phyloP scores from a whole-genome alignment of 2,113 vertebrate genomes.

The Pachycephala philippinensis region DNA sequence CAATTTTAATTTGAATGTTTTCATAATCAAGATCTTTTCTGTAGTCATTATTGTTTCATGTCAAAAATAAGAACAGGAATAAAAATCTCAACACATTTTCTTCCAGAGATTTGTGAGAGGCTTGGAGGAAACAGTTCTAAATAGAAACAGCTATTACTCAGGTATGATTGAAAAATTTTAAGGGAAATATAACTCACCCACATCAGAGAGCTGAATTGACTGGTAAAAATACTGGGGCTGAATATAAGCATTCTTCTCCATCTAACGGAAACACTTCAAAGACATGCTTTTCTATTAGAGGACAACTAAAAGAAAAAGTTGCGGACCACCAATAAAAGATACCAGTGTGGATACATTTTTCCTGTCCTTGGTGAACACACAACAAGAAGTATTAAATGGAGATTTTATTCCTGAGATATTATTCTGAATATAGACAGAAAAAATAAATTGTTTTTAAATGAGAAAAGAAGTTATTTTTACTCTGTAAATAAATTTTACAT shows the following conservation, averaged over 20 bases:
- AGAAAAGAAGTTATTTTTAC: not conserved
- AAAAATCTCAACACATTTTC: not conserved
- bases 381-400: not conserved
- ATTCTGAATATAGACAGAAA: not conserved
- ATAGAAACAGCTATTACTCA: not conserved
- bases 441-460: not conserved
- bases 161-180: not conserved
- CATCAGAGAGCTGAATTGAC: not conserved
- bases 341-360: not conserved
- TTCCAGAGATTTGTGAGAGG: not conserved
- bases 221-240: not conserved
- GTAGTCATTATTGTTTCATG: not conserved
- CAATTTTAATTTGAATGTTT: not conserved
- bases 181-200: not conserved
- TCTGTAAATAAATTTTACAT: not conserved
- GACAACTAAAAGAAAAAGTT: not conserved
- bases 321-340: not conserved
- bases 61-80: not conserved
- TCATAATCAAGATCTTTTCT: not conserved
- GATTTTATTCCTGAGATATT: not conserved
- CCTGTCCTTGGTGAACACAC: not conserved
- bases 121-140: not conserved
- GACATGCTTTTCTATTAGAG: not conserved
- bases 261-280: not conserved
- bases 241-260: not conserved